Base-by-base conservation (phyloP, 2,888 invertebrate species). In the Trichogramma dendrolimi region DNA sequence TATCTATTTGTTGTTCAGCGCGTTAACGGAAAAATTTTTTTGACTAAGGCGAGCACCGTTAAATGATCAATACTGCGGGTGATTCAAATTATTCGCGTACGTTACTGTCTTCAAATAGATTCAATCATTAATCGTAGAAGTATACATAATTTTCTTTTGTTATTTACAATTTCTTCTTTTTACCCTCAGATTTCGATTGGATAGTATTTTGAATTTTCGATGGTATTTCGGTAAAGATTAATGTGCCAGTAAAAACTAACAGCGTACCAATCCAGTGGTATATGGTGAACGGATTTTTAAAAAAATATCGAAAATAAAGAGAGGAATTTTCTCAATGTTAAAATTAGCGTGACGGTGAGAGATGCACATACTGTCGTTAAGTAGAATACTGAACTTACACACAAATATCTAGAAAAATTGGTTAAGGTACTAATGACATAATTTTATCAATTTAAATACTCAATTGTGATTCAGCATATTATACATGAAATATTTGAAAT, bases 281-380 rank as follows among this genome's bases (percentile, higher is more conserved):
- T 0, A 86, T 6, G 0, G 96, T 97, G 75, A 99, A 99, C 0
- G 94, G 90, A 82, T 98, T 99, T 71, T 88, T 85, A 77, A 99
- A 99, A 95, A 55, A 93, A 71, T 69, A 99, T 96, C 0, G 97
- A 98, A 75, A 99, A 91, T n/a, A 99, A 82, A 0, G 96, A 96
- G 43, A 94, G 85, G 76, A 99, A 99, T 81, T 99, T 99, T 55
- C 99, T 84, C 59, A 98, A 80, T 0, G 99, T 99, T 42, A 99
- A 91, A 0, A 99, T 94, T 69, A 99, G 82, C 0, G 97, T 98
- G 1, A 99, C 96, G 0, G 95, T 94, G 51, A 99, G 80, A 0
- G 97, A 96, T 0, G 93, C 86, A 75, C 95, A 96, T 79, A 96
- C 95, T 0, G 97, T 92, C 1, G 96, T 97, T 73, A 98, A 81